A percentile compares a stretch with the other conserved stretches of the same genome.
Evolutionary conservation across 2,888 invertebrate species (phyloP).

Genomic region (Melinaea menophilus): DNA sequence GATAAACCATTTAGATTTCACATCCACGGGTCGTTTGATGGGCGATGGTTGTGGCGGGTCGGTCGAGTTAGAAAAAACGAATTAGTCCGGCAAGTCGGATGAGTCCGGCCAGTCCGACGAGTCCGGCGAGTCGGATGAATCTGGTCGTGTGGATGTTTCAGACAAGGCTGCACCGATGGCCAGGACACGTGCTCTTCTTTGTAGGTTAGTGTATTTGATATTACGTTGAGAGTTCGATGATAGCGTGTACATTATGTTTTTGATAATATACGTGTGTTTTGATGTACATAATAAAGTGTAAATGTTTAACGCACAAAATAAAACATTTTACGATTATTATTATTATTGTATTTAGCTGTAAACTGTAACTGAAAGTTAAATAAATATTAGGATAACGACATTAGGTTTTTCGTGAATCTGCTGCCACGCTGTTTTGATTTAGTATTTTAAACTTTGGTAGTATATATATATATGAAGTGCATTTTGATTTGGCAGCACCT

Average conservation of each 20-base stretch:
- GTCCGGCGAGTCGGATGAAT: slow-evolving; percentile 27
- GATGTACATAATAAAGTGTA: slow-evolving; percentile 77
- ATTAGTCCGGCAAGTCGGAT: slow-evolving; percentile 22
- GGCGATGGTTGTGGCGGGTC: not conserved
- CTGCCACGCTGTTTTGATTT: slow-evolving; percentile 37
- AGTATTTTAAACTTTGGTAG: slow-evolving; percentile 20
- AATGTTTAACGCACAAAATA: slow-evolving; percentile 76
- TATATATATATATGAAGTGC: slow-evolving; percentile 22
- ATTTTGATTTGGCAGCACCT: slow-evolving; percentile 28
- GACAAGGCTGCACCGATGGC: slow-evolving; percentile 77
- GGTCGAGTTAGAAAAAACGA: slow-evolving; percentile 1
- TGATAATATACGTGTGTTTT: slow-evolving; percentile 74
- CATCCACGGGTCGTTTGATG: slow-evolving; percentile 34
- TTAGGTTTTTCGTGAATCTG: slow-evolving; percentile 52
- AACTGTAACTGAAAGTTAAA: slow-evolving; percentile 60
- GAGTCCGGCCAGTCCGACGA: slow-evolving; percentile 24
- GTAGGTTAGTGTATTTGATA: slow-evolving; percentile 57
- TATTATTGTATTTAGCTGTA: slow-evolving; percentile 70
- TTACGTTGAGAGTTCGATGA: slow-evolving; percentile 66
- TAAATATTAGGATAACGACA: slow-evolving; percentile 62
- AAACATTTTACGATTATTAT: slow-evolving; percentile 47
- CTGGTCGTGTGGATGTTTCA: slow-evolving; percentile 57
- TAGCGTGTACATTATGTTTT: slow-evolving; percentile 70
- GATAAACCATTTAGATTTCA: slow-evolving; percentile 52
- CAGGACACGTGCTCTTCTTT: slow-evolving; percentile 54